Base-by-base conservation (phyloP, 2,888 invertebrate species). In the Brachypterus glaber region DNA sequence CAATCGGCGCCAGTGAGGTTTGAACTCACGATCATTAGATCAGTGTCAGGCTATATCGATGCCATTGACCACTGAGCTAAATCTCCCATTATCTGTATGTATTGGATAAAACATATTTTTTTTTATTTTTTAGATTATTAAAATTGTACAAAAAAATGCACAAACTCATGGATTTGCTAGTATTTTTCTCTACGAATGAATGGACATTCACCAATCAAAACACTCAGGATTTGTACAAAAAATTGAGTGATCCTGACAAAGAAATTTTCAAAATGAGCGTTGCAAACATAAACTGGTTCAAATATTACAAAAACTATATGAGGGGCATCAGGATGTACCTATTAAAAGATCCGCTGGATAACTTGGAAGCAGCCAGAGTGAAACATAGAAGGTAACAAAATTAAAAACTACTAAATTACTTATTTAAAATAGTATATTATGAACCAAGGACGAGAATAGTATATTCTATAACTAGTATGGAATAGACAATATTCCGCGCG, bases 101-200 rank as follows among this genome's bases (percentile, higher is more conserved):
- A n/a, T n/a, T n/a, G n/a, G n/a, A n/a, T n/a, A n/a, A n/a, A n/a
- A n/a, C n/a, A n/a, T n/a, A n/a, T n/a, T n/a, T n/a, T n/a, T n/a
- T n/a, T n/a, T n/a, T n/a, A n/a, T n/a, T 37, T 55, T 54, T 52
- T 29, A 71, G 91, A 83, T 74, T 90, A 72, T 66, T 85, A 46
- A 79, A 77, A 49, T 73, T 83, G 33, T 90, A 90, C 61, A 72
- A 70, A 43, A 87, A 85, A 60, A 76, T 92, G 32, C 82, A 88
- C 60, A 82, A 80, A 60, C 82, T 89, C 45, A 72, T 80, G 3
- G 71, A 76, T 2, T 76, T 82, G 0, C 57, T 92, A 14, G 68
- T 76, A 0, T 87, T 82, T 59, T 93, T 93, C 65, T 75, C 76
- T 35, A 75, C 73, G 14, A 68, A 73, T n/a, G 74, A 82, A 37